Base-by-base conservation (phyloP, 2,888 invertebrate species). In the Drosophila hamatofila region DNA sequence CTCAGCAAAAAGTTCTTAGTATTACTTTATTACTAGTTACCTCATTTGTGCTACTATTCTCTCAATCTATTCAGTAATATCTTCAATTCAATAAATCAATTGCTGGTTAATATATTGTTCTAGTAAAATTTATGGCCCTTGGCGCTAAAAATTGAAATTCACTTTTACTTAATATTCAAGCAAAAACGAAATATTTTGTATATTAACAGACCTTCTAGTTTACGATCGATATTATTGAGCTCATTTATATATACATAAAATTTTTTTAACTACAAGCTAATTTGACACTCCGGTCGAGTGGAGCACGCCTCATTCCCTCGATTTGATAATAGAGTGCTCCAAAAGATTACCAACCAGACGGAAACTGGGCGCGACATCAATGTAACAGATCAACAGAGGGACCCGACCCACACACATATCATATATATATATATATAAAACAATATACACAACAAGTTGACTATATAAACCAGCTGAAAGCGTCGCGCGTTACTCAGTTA, bases 391-490 rank as follows among this genome's bases (percentile, higher is more conserved):
- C 46, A 46, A 65, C 75, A 62, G 27, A 49, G 23, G 52, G 37
- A 41, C 54, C 44, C 64, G 57, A 56, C 70, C 58, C 49, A 66
- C 63, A 68, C 57, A 66, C 21, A 37, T 16, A 14, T n/a, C n/a
- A 35, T 14, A 11, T 23, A 52, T 39, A 46, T 16, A 25, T 41
- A 58, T n/a, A 57, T 61, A 16, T 1, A 56, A 33, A 54, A 27
- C 6, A 37, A 25, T 52, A 37, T 23, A 63, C 54, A 71, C 23
- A 72, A 71, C 23, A 72, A 83, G 60, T 80, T 75, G 69, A 56
- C 74, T 88, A 84, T 84, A 88, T 30, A 80, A 88, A 72, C 70
- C 56, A 60, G 57, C 66, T 60, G 71, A 71, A 73, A 76, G 57
- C 65, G 63, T 76, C 70, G 76, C 81, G 88, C 78, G 66, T 60